Percentiles rank a stretch among this genome's conserved stretches.
These are phyloP conservation scores for Acutogordius australiensis DNA, from an alignment of 2,888 invertebrate species.

Conservation along the genomic window DNA sequence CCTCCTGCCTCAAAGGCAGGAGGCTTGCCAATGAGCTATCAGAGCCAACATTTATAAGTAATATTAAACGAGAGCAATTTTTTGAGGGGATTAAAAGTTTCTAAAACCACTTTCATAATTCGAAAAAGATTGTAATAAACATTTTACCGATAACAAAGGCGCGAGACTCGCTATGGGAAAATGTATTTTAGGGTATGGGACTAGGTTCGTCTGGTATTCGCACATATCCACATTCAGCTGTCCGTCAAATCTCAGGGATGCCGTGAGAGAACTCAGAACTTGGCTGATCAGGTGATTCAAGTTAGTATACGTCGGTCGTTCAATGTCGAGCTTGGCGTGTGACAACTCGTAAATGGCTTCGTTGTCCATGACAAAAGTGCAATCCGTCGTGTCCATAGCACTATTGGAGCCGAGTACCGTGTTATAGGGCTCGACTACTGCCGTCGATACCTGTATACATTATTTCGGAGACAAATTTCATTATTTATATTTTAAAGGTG, in stretches of 20 bases:
- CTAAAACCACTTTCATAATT: too few relatives aligned
- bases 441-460: slow-evolving; percentile 54
- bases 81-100: too few relatives aligned
- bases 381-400: slow-evolving; percentile 59
- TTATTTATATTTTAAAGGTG: too few relatives aligned
- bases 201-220: slow-evolving; percentile 26
- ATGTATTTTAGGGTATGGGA: slow-evolving; percentile 19
- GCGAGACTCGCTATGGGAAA: slow-evolving; percentile 25
- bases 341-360: slow-evolving; percentile 55
- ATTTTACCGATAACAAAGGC: slow-evolving; percentile 66
- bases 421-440: slow-evolving; percentile 74
- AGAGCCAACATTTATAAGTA: too few relatives aligned
- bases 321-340: slow-evolving; percentile 46
- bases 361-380: slow-evolving; percentile 63
- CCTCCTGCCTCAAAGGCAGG: too few relatives aligned
- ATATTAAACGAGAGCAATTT: too few relatives aligned
- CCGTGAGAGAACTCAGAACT: slow-evolving; percentile 30
- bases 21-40: too few relatives aligned
- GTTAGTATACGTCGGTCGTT: slow-evolving; percentile 49
- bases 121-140: too few relatives aligned
- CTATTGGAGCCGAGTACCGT: slow-evolving; percentile 72
- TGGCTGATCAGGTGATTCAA: slow-evolving; percentile 68
- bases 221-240: slow-evolving; percentile 25
- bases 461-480: too few relatives aligned
- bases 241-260: slow-evolving; percentile 24